A percentile compares a stretch with the other conserved stretches of the same genome.
Conservation (phyloP, 2,888 invertebrate species). For the Ormyrus labotus region DNA sequence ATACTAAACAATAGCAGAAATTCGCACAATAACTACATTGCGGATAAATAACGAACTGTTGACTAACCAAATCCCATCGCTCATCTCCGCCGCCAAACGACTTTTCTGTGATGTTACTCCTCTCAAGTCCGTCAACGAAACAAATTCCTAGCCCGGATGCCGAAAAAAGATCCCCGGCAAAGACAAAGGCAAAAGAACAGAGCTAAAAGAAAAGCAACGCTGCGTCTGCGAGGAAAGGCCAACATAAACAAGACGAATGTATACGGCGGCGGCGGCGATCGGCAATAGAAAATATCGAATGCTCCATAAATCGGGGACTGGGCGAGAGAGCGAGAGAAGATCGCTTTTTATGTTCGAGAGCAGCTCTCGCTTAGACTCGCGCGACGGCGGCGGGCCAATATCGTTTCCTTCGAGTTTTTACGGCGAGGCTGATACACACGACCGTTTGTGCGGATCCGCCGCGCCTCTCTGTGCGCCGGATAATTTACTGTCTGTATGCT, state of each 20-base stretch:
- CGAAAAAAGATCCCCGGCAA: not conserved
- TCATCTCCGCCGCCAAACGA: too few species aligned
- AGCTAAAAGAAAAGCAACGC: not conserved
- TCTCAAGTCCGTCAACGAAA: too few species aligned
- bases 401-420: slow-evolving; percentile 66
- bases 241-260: slow-evolving; percentile 76
- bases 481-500: slow-evolving; percentile 28
- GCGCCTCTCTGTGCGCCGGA: not conserved
- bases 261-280: slow-evolving; percentile 63
- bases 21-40: too few species aligned
- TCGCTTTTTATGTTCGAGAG: slow-evolving; percentile 75
- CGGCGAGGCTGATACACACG: slow-evolving; percentile 44
- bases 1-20: too few species aligned
- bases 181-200: slow-evolving; percentile 1
- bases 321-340: slow-evolving; percentile 65
- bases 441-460: not conserved
- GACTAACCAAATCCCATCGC: too few species aligned
- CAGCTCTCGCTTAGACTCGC: slow-evolving; percentile 65
- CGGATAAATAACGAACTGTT: too few species aligned
- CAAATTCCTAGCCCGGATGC: not conserved
- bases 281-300: slow-evolving; percentile 76
- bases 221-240: slow-evolving; percentile 63
- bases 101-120: too few species aligned
- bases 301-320: slow-evolving; percentile 73
- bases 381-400: slow-evolving; percentile 62